Conservation (phyloP, 2,113 vertebrate species). For the Nibea coibor region DNA sequence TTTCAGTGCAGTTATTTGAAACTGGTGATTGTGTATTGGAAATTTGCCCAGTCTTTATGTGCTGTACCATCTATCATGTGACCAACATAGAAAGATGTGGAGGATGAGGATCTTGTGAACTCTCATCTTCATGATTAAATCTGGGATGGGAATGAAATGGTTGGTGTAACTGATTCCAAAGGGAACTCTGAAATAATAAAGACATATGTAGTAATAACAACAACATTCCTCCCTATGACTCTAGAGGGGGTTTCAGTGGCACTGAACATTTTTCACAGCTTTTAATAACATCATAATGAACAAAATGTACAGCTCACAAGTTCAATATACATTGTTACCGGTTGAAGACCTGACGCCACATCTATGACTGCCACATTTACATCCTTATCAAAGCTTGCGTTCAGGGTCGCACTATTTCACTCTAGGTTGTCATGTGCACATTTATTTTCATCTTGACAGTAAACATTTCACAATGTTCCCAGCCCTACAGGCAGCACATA, state of each 20-base stretch:
- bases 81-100: neutral
- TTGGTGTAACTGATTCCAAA: conserved; percentile 22
- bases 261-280: conserved; percentile 35
- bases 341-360: conserved; percentile 17
- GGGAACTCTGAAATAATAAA: conserved; percentile 33
- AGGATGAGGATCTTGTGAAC: conserved; percentile 1
- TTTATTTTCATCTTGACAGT: conserved; percentile 58
- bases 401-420: conserved; percentile 23
- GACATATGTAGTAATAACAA: conserved; percentile 33
- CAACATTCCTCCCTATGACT: conserved; percentile 9
- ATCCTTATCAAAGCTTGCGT: conserved; percentile 27
- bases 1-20: conserved; percentile 12
- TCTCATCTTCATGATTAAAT: conserved; percentile 18
- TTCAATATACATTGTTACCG: conserved; percentile 27
- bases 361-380: conserved; percentile 19
- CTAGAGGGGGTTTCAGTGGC: neutral
- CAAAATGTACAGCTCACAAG: conserved; percentile 41
- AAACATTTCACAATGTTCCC: conserved; percentile 64
- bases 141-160: neutral
- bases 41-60: conserved; percentile 1
- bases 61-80: conserved; percentile 1
- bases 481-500: conserved; percentile 27
- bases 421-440: conserved; percentile 33
- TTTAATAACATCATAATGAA: conserved; percentile 22
- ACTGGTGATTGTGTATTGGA: neutral